Conservation (phyloP, 2,113 vertebrate species). For the Tiliqua scincoides region DNA sequence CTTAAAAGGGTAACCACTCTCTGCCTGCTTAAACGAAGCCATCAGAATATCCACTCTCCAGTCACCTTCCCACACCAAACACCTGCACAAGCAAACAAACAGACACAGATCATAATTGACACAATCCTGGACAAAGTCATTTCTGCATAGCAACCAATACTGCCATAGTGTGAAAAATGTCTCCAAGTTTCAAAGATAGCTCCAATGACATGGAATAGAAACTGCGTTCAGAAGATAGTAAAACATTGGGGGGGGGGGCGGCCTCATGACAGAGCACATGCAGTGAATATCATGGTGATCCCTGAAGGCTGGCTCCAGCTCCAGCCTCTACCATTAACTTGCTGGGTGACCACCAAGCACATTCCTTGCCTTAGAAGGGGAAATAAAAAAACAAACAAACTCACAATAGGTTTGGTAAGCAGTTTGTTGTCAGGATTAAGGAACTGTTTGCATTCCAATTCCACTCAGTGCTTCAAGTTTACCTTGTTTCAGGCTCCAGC, state of each 20-base stretch:
- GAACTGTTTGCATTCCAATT: background rate
- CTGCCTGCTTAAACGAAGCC: conserved; percentile 72
- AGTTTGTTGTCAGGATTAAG: background rate
- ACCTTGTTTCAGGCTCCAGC: conserved; percentile 78
- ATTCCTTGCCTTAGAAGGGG: background rate
- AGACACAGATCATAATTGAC: conserved; percentile 7
- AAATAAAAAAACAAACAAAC: background rate
- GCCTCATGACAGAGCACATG: background rate
- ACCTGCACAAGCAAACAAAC: conserved; percentile 67
- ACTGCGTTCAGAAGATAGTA: background rate
- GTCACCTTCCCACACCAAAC: conserved; percentile 84
- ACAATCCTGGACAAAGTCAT: no score
- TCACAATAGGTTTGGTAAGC: background rate
- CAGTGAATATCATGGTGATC: background rate
- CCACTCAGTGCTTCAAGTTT: fast-evolving
- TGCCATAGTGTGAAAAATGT: background rate
- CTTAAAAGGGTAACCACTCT: conserved; percentile 79
- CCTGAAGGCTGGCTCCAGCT: background rate
- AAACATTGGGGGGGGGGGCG: background rate
- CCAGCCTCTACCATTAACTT: background rate
- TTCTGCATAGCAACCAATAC: no score
- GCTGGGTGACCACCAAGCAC: background rate
- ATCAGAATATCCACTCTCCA: conserved; percentile 80
- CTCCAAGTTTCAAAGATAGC: background rate
- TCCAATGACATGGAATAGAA: background rate